Conservation (phyloP, 2,113 vertebrate species). For the Callipepla californica region DNA sequence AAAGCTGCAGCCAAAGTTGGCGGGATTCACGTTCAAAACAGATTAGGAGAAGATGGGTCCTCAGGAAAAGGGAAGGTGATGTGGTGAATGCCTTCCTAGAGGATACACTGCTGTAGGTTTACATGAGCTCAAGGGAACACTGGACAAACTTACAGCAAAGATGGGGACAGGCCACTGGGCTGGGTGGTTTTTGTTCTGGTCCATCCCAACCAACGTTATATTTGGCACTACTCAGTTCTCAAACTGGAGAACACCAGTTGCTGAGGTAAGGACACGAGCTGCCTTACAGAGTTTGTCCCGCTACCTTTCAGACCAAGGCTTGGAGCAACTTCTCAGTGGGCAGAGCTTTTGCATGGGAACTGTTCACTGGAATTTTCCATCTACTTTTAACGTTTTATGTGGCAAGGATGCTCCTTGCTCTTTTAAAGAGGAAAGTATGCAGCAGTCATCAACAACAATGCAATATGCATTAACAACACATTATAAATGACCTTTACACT, state of each 20-base stretch:
- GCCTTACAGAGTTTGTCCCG: not conserved
- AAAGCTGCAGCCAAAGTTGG: not conserved
- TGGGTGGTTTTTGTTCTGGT: not conserved
- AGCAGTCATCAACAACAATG: slow-evolving; percentile 4
- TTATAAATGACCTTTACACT: slow-evolving; percentile 36
- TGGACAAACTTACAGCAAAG: not conserved
- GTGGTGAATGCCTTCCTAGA: not conserved
- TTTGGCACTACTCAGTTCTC: not conserved
- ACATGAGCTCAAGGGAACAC: not conserved
- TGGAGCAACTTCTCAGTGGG: not conserved
- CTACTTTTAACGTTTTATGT: slow-evolving; percentile 23
- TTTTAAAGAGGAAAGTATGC: slow-evolving; percentile 13
- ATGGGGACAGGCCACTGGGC: rapidly evolving
- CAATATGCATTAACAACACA: slow-evolving; percentile 50
- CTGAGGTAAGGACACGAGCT: not conserved
- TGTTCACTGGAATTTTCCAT: not conserved
- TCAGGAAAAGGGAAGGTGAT: not conserved
- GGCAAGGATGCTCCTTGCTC: slow-evolving; percentile 12
- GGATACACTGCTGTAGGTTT: not conserved
- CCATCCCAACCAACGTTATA: not conserved
- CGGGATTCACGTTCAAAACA: not conserved
- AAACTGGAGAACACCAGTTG: not conserved
- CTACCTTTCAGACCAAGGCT: not conserved
- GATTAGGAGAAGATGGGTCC: not conserved
- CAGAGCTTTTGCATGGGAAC: not conserved